Base-by-base conservation (phyloP, 2,888 invertebrate species). In the Athalia circularis region DNA sequence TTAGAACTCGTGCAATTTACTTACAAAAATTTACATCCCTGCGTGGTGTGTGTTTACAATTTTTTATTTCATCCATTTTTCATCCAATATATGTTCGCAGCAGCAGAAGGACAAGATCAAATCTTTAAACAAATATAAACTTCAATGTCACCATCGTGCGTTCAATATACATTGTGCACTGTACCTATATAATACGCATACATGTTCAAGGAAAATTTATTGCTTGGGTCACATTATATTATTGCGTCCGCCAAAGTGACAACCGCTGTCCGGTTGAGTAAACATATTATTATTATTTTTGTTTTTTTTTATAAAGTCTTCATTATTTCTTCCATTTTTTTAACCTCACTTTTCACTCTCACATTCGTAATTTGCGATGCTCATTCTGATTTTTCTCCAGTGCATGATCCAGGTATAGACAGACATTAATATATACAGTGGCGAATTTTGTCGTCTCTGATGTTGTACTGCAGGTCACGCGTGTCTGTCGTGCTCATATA, bases 71-170 rank as follows among this genome's bases (percentile, higher is more conserved):
- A 9, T n/a, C 3, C 57, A n/a, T 8, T n/a, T 8, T 13, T 45
- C 13, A 45, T 13, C 43, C 4, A 5, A 43, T 4, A 11, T 13
- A n/a, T 48, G n/a, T 48, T 29, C 2, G 29, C 29, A 29, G 29
- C 29, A 29, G 29, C 29, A 29, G 2, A 29, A 43, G 52, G 29
- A 68, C 68, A 68, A 68, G 68, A 72, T 59, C 72, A 72, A 72
- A 59, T 72, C 72, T 59, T 29, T 29, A 29, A 59, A 59, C 72
- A 43, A 59, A 47, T 72, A 72, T 59, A 72, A 59, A 29, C 13
- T 59, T 72, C 72, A 72, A 59, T 72, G 72, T 59, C 59, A 52
- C 29, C 29, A 29, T 2, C 29, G 29, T 29, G 1, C 29, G 29
- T 29, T 29, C 29, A 2, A 29, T 29, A 29, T 29, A 29, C 29